Conservation (phyloP, 2,888 invertebrate species). For the Kryphioiulus occultus region DNA sequence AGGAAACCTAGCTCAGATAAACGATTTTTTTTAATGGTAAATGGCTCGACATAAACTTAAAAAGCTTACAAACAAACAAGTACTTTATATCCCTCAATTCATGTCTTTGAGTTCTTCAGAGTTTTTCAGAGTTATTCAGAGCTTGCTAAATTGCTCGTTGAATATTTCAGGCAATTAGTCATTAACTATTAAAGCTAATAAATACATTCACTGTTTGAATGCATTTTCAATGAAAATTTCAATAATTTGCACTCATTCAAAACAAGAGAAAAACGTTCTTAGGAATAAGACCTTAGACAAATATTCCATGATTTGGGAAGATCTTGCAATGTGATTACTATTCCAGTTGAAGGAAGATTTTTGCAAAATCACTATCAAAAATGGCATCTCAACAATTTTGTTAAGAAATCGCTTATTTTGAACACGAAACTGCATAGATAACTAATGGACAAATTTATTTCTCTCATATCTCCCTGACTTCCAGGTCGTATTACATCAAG, state of each 20-base stretch:
- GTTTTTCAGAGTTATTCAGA: background rate
- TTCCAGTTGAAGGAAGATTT: too few species aligned
- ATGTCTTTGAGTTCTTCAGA: background rate
- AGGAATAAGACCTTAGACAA: background rate
- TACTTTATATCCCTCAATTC: background rate
- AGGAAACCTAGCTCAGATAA: background rate
- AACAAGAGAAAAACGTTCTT: background rate
- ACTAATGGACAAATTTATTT: too few species aligned
- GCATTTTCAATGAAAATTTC: background rate
- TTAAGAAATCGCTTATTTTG: too few species aligned
- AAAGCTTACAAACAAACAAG: background rate
- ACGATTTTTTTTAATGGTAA: background rate
- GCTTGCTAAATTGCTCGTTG: background rate
- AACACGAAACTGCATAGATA: too few species aligned
- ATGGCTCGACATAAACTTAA: background rate
- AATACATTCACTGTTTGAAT: background rate
- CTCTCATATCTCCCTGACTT: too few species aligned
- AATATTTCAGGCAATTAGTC: background rate
- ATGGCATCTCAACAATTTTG: too few species aligned
- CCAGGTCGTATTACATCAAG: too few species aligned
- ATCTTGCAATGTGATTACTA: background rate
- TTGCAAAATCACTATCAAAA: too few species aligned
- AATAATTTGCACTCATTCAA: background rate
- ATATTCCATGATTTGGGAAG: background rate
- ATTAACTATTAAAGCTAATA: background rate